Conservation (phyloP, 2,888 invertebrate genomes). For the Amblyjoppa fuscipennis region DNA sequence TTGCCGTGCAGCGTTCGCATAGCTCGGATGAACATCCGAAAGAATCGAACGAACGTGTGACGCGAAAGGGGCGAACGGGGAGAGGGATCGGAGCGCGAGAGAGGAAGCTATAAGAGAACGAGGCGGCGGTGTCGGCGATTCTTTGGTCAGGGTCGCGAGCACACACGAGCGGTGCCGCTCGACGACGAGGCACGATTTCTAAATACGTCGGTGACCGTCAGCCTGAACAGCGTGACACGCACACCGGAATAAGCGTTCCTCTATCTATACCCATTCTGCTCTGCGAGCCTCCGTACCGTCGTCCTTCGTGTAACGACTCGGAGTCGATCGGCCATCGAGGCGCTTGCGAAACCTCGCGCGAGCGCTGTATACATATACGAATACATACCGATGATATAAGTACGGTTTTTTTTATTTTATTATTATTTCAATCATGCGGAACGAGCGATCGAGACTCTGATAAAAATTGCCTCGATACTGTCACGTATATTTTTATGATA, state of each 20-base stretch:
- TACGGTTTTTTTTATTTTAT: background rate
- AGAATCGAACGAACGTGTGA: conserved; percentile 3
- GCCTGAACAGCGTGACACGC: conserved; percentile 51
- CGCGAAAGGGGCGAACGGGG: background rate
- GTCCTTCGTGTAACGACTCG: conserved; percentile 22
- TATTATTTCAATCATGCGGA: conserved; percentile 23
- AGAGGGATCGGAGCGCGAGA: conserved; percentile 31
- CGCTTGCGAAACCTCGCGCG: background rate
- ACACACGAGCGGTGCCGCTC: conserved; percentile 57
- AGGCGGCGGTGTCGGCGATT: conserved; percentile 20
- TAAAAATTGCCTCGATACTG: conserved; percentile 19
- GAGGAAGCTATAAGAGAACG: conserved; percentile 49
- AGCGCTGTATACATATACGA: background rate
- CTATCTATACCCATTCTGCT: background rate
- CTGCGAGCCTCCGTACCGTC: background rate
- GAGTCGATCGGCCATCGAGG: background rate
- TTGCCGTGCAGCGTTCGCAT: conserved; percentile 33
- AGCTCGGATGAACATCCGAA: conserved; percentile 28
- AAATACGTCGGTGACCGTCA: conserved; percentile 77
- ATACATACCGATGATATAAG: background rate
- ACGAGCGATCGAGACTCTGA: conserved; percentile 16
- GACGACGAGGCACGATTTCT: conserved; percentile 69
- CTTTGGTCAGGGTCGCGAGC: conserved; percentile 69
- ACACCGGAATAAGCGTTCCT: conserved; percentile 28
- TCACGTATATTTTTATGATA: background rate